A percentile compares a stretch with the other conserved stretches of the same genome.
Conservation (phyloP, 1,140 invertebrate species). For the Mactra quadrangularis region DNA sequence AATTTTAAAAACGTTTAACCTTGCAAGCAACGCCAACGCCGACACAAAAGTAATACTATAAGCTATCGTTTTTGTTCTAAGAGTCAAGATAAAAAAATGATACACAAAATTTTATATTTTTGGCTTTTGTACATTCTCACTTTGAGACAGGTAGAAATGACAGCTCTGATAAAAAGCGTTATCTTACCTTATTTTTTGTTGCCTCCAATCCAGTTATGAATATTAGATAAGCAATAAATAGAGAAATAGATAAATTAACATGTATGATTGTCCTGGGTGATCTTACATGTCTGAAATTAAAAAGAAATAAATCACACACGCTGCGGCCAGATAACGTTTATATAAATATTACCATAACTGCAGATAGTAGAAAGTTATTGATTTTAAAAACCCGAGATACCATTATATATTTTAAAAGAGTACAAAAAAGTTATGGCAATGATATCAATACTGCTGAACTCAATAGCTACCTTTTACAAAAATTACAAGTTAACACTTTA, state of each 20-base stretch:
- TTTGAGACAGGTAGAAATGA: background rate
- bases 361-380: too few species aligned
- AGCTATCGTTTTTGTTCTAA: background rate
- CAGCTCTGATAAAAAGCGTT: background rate
- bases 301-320: background rate
- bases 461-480: too few species aligned
- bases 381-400: too few species aligned
- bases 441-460: too few species aligned
- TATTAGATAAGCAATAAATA: slow-evolving; percentile 9
- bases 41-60: too few species aligned
- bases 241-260: slow-evolving; percentile 5
- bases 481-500: too few species aligned
- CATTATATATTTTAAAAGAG: too few species aligned
- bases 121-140: background rate
- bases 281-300: slow-evolving; percentile 25
- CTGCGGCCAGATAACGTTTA: too few species aligned
- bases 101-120: background rate
- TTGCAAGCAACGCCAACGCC: background rate
- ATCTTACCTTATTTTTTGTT: slow-evolving; percentile 36
- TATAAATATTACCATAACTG: too few species aligned
- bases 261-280: background rate
- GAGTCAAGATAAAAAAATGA: too few species aligned
- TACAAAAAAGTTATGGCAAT: too few species aligned
- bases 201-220: slow-evolving; percentile 16
- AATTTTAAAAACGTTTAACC: background rate